Evolutionary conservation across 2,888 invertebrate species (phyloP).

Genomic region (Hydraecia micacea): DNA sequence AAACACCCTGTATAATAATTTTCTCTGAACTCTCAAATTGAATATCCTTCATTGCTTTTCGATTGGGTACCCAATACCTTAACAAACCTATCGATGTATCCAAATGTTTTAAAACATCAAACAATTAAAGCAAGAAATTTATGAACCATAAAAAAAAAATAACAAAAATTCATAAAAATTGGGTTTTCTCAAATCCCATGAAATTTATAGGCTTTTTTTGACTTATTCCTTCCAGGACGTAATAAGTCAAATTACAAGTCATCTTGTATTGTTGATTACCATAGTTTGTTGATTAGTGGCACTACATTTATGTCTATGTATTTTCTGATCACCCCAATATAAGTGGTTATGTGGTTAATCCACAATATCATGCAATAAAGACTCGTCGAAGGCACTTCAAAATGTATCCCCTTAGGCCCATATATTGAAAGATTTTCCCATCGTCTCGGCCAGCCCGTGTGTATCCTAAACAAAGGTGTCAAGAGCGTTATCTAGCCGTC

Average conservation of each 20-base stretch:
- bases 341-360: background rate
- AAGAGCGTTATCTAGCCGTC: conserved; percentile 80
- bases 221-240: no score
- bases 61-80: no score
- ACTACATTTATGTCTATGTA: background rate
- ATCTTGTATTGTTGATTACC: background rate
- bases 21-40: no score
- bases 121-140: no score
- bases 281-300: background rate
- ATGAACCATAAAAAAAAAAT: no score
- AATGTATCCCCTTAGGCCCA: conserved; percentile 5
- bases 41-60: no score
- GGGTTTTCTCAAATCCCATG: no score
- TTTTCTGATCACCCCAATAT: background rate
- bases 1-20: no score
- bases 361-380: background rate
- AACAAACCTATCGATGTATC: no score
- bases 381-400: background rate
- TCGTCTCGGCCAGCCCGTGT: conserved; percentile 34
- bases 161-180: background rate
- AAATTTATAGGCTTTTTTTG: no score
- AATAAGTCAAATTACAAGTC: background rate
- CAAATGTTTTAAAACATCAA: no score
- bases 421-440: conserved; percentile 49
- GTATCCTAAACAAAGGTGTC: conserved; percentile 77